Conservation (phyloP, 2,888 invertebrate species). For the Aporophyla nigra region DNA sequence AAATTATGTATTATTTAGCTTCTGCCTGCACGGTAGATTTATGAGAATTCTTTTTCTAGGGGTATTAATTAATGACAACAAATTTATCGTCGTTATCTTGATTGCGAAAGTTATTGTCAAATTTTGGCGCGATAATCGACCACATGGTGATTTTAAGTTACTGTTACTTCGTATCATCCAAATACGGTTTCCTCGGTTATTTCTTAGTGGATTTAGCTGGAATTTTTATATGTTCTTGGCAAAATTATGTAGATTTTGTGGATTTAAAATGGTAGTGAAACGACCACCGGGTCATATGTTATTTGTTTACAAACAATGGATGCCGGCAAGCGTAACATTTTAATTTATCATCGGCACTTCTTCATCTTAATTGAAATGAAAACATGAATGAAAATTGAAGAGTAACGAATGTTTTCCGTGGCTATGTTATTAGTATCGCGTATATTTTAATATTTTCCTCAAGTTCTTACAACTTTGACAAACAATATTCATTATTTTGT, state of each 20-base stretch:
- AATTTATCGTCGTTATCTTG: constrained; percentile 36
- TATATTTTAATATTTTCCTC: neutral
- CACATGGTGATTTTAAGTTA: constrained; percentile 81
- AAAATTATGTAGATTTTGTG: constrained; percentile 67
- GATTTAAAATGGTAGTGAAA: constrained; percentile 62
- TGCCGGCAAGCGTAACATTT: constrained; percentile 79
- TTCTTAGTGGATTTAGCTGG: constrained; percentile 59
- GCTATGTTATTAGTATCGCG: neutral
- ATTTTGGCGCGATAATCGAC: constrained; percentile 84
- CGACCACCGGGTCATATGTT: constrained; percentile 83
- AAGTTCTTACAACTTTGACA: neutral
- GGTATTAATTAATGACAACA: constrained; percentile 26
- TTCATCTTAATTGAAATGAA: constrained; percentile 30
- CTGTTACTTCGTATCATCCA: constrained; percentile 63
- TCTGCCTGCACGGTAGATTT: constrained; percentile 19
- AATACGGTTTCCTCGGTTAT: constrained; percentile 68
- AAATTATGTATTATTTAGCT: constrained; percentile 42
- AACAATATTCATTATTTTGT: neutral
- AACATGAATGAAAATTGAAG: constrained; percentile 21
- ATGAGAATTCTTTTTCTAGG: constrained; percentile 19
- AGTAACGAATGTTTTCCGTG: neutral
- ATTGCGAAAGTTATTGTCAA: constrained; percentile 73
- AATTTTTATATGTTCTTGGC: constrained; percentile 67
- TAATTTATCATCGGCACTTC: constrained; percentile 52
- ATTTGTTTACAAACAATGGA: constrained; percentile 90